Evolutionary conservation across 2,888 invertebrate genomes (phyloP).

Genomic region (Drosophila multiciliata): DNA sequence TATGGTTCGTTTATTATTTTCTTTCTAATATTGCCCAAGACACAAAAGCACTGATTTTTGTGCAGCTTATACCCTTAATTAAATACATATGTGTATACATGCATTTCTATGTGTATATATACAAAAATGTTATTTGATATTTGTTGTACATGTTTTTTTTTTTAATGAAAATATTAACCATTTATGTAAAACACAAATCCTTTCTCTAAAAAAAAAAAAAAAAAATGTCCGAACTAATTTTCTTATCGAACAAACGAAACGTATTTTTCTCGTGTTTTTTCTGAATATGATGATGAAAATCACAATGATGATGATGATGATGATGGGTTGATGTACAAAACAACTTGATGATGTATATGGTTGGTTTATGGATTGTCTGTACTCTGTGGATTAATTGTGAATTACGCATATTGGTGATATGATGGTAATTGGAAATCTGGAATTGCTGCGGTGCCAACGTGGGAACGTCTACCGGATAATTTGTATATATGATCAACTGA

Average conservation of each 20-base stretch:
- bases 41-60: constrained; percentile 42
- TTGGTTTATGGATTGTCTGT: constrained; percentile 69
- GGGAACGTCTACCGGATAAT: constrained; percentile 57
- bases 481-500: constrained; percentile 7
- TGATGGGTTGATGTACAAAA: constrained; percentile 77
- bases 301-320: constrained; percentile 84
- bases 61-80: constrained; percentile 51
- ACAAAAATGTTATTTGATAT: constrained; percentile 58
- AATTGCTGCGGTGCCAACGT: constrained; percentile 80
- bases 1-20: constrained; percentile 52
- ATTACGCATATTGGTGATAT: constrained; percentile 41
- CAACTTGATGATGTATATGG: constrained; percentile 78
- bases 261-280: constrained; percentile 86
- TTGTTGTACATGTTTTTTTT: constrained; percentile 75
- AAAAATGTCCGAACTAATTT: constrained; percentile 86
- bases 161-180: constrained; percentile 65
- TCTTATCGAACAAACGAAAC: constrained; percentile 86
- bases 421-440: constrained; percentile 44
- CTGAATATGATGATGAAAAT: constrained; percentile 85
- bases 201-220: constrained; percentile 62
- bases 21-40: constrained; percentile 38
- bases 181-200: constrained; percentile 76
- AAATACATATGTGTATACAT: constrained; percentile 60
- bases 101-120: constrained; percentile 50
- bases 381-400: constrained; percentile 53